Conservation (phyloP, 1,140 invertebrate species). For the Papilio polytes region DNA sequence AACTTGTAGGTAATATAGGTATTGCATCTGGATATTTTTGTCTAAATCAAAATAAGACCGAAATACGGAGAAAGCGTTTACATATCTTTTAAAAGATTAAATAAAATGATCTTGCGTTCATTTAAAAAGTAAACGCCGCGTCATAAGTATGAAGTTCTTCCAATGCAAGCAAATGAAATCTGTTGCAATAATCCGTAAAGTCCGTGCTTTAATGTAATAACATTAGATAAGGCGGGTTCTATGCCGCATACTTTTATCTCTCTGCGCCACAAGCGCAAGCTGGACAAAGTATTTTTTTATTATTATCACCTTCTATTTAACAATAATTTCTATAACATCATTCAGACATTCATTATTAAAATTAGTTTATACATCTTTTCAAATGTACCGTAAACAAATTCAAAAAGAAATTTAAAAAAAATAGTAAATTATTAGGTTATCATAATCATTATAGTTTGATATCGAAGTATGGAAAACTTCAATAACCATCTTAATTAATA, state of each 20-base stretch:
- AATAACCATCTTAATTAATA: not conserved
- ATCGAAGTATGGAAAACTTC: too few relatives aligned
- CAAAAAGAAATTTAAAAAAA: not conserved
- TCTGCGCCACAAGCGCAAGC: not conserved
- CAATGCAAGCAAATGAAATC: not conserved
- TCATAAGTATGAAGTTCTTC: not conserved
- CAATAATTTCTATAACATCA: not conserved
- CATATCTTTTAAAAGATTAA: too few relatives aligned
- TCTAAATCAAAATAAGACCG: too few relatives aligned
- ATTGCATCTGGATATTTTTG: not conserved
- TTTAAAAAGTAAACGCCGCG: not conserved
- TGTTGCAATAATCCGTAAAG: constrained; percentile 13
- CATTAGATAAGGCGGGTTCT: not conserved
- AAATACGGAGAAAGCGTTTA: too few relatives aligned
- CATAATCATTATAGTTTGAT: too few relatives aligned
- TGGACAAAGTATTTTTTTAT: not conserved
- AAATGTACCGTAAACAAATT: not conserved
- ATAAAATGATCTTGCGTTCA: too few relatives aligned
- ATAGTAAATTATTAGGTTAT: not conserved
- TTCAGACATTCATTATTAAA: not conserved
- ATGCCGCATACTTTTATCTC: not conserved
- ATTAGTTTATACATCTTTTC: not conserved
- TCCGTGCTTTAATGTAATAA: constrained; percentile 1
- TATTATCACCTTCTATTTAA: constrained; percentile 1
- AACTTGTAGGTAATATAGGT: not conserved